Evolutionary conservation across 2,113 vertebrate genomes (phyloP).

Genomic region (Hippopotamus amphibius): DNA sequence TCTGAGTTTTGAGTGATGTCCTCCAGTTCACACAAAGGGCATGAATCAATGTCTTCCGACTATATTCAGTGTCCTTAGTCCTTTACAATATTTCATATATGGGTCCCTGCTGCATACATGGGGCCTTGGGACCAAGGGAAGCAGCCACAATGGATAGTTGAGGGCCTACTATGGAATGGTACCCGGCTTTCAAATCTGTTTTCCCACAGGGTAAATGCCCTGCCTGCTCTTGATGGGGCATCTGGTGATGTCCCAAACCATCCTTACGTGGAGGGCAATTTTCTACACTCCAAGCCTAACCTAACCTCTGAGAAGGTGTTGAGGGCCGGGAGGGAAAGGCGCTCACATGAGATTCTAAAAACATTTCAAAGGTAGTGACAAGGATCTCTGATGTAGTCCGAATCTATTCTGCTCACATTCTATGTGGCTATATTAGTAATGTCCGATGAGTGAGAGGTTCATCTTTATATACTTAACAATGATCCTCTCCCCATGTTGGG

Average conservation of each 20-base stretch:
- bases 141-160: neutral
- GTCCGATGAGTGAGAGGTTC: neutral
- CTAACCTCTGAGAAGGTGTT: neutral
- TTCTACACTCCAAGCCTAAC: neutral
- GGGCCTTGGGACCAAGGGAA: neutral
- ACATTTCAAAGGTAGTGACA: neutral
- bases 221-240: neutral
- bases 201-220: neutral
- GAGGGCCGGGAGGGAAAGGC: neutral
- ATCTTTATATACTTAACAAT: neutral
- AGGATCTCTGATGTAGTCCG: too few relatives aligned
- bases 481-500: neutral
- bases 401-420: neutral
- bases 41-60: neutral
- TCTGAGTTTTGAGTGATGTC: neutral
- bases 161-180: rapidly evolving
- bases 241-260: neutral
- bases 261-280: neutral
- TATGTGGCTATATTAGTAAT: neutral
- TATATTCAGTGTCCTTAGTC: neutral
- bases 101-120: neutral
- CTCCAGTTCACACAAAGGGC: neutral
- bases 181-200: neutral
- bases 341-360: neutral
- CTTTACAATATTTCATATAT: neutral